These are phyloP conservation scores for Malacoraja senta DNA, from an alignment of 2,797 vertebrate genomes.

Conservation along the genomic window DNA sequence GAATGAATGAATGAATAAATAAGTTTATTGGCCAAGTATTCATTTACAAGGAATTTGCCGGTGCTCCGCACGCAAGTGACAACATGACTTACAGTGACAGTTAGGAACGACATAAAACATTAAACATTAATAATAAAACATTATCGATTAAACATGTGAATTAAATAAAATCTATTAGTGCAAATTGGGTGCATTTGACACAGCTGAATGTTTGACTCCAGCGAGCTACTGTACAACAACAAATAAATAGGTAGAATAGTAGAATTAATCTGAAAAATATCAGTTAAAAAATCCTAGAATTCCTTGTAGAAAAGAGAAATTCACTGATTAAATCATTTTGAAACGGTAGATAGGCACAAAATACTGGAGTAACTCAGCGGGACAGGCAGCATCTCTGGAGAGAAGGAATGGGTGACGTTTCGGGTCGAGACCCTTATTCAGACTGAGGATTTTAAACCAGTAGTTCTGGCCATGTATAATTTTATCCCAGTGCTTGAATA, in stretches of 20 bases:
- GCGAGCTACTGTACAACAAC: background rate
- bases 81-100: no score
- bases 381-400: no score
- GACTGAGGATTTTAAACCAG: background rate
- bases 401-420: no score
- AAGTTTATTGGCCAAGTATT: no score
- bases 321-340: conserved; percentile 5
- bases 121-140: no score
- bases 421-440: no score
- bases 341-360: background rate
- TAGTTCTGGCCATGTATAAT: background rate
- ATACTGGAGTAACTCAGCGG: no score
- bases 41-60: no score
- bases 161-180: background rate
- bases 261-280: background rate
- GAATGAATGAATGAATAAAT: no score
- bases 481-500: background rate
- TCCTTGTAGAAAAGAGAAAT: background rate
- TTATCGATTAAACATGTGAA: no score
- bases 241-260: background rate
- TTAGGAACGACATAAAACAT: no score
- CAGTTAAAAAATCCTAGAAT: background rate
- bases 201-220: background rate
- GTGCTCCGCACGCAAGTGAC: no score
- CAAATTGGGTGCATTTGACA: background rate